Evolutionary conservation across 64 coral and sea anemone genomes (phyloP), one percentile per base, ranked within the genome.

Genomic region (Trachythela sp.): DNA sequence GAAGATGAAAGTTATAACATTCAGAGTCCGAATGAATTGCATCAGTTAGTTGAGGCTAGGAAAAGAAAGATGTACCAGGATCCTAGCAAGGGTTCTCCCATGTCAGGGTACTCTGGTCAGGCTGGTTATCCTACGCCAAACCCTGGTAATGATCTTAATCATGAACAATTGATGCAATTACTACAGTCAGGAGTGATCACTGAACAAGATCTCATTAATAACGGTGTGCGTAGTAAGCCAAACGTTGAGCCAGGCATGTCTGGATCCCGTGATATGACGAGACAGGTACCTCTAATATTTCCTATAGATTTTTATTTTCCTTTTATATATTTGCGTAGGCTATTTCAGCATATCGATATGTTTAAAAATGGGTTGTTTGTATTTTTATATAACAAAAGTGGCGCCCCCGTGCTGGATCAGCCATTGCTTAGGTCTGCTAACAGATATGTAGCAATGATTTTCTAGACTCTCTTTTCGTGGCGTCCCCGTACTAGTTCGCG

Each of bases 151-250:
- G 56, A 27, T 64, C 56, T 64, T 18, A 64, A 64, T 64, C 13
- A 64, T 64, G 56, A 64, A 64, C 56, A 64, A 1, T 64, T 64
- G 56, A n/a, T 20, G 56, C 56, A 64, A 64, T 22, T 64, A 64
- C 1, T 64, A 18, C 20, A 64, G 26, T 64, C 56, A n/a, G 56
- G 56, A 6, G 56, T 64, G 15, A 20, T 64, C 56, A 64, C 56
- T n/a, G 26, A 64, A 64, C 56, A 64, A 64, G 56, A 64, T 64
- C 56, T 64, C 24, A 64, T 64, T 64, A 64, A 64, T 64, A 64
- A 64, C 22, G 56, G 56, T 0, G 18, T 64, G 26, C 18, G 1
- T 10, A 20, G 5, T 8, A n/a, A 64, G 20, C 13, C 26, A 8
- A 2, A 64, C 7, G 56, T 20, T n/a, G 20, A 7, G 8, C 56